Evolutionary conservation across 2,113 vertebrate genomes (phyloP).

Genomic region (human (Homo sapiens)): GRCh38 chr18:8263501-8264000

Average conservation of each 20-base stretch:
- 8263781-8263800: accelerated
- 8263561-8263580: neutral
- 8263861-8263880: neutral
- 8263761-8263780: neutral
- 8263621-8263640: neutral
- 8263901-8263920: neutral
- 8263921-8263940: neutral
- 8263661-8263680: neutral
- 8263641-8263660: neutral
- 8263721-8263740: neutral
- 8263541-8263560: neutral
- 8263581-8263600: neutral
- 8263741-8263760: neutral
- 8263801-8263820: neutral
- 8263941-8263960: neutral
- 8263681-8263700: neutral
- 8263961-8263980: neutral
- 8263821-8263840: no score
- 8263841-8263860: neutral
- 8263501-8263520: neutral
- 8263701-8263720: neutral
- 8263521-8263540: neutral
- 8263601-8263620: neutral
- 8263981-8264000: neutral
- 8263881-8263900: no score